Conservation (phyloP, 2,113 vertebrate species). For the Stegostoma tigrinum region DNA sequence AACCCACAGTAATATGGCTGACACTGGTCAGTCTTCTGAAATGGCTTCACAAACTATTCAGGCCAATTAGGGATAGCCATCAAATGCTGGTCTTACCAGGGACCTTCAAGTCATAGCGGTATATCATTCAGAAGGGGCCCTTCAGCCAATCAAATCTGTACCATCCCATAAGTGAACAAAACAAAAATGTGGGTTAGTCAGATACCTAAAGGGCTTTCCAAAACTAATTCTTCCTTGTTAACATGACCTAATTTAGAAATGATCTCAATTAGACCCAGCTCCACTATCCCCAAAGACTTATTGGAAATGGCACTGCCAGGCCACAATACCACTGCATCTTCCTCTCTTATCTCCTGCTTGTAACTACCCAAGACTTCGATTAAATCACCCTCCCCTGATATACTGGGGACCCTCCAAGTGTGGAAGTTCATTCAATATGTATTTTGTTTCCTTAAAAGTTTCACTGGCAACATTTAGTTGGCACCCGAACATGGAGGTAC, state of each 20-base stretch:
- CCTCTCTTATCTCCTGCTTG: background rate
- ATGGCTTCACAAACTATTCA: too few species aligned
- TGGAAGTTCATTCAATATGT: background rate
- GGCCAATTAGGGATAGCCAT: too few species aligned
- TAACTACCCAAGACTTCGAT: background rate
- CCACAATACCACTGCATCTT: background rate
- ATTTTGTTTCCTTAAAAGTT: background rate
- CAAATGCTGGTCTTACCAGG: too few species aligned
- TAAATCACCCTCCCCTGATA: background rate
- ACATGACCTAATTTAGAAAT: background rate
- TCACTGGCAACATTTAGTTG: background rate
- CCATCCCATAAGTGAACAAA: too few species aligned
- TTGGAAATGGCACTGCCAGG: background rate
- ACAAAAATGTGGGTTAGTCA: background rate
- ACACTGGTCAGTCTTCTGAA: too few species aligned
- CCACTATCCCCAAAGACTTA: background rate
- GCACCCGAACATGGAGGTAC: too few species aligned
- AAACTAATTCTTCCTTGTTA: background rate
- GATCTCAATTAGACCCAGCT: background rate
- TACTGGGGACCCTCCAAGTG: too few species aligned
- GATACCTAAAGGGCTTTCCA: background rate
- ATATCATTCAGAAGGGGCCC: too few species aligned
- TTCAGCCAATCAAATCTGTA: too few species aligned
- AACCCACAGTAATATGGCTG: too few species aligned
- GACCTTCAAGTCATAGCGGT: too few species aligned